Base-by-base conservation (phyloP, 2,888 invertebrate species). In the Julus scandinavius region DNA sequence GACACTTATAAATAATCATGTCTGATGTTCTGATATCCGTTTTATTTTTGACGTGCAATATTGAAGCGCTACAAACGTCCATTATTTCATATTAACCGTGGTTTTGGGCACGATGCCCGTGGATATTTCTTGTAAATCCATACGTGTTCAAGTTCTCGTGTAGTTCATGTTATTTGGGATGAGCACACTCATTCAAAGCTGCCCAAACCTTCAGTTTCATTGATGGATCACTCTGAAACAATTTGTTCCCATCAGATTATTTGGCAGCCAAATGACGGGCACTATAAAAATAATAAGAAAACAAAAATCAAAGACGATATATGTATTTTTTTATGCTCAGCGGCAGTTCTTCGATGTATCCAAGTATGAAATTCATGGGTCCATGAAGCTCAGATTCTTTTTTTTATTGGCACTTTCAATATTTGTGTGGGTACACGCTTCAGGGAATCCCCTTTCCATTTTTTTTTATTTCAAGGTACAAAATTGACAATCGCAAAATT, bases 401-500 rank as follows among this genome's bases (percentile, higher is more conserved):
- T 80, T 80, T 80, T 80, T 80, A 38, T 80, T 38, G 80, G 80
- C 80, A 38, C 80, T 80, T 80, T 80, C 80, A 80, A 85, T 50
- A 85, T 45, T 85, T 49, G 45, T 85, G 29, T 20, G 85, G 11
- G 45, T 49, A 13, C 20, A 29, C 45, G 85, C 50, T 85, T 85
- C 50, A 49, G 80, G 80, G 80, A 80, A 11, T 80, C 20, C 11
- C 38, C 80, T 80, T 54, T 87, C 29, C 1, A 29, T 40, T 86
- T 45, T 58, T 29, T 29, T 17, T 54, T 20, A 58, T 54, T 54
- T 54, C 29, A 40, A 88, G 88, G 54, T 88, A 88, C 54, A 88
- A 85, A 84, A 84, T 83, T 84, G 85, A 88, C 40, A 54, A 84
- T 50, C 83, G 80, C 29, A 88, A 54, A 54, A 84, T 88, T 63